Base-by-base conservation (phyloP, 2,797 vertebrate species). In the Acomys russatus region DNA sequence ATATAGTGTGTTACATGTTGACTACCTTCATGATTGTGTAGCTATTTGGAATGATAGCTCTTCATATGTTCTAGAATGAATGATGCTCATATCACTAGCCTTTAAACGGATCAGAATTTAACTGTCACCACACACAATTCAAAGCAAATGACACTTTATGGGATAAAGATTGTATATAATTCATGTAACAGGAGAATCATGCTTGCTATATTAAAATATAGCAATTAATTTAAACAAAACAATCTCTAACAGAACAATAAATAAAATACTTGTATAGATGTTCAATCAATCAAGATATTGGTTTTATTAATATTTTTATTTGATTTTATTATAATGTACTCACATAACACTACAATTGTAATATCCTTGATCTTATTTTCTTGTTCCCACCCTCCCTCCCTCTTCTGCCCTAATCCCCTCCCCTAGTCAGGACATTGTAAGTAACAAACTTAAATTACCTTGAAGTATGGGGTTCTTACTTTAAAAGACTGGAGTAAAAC, bases 101-200 rank as follows among this genome's bases (percentile, higher is more conserved):
- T 35, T 70, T 63, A 30, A 44, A n/a, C n/a, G 6, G 3, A 77
- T 23, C 4, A 86, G 38, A 71, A 51, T 44, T 63, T 70, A 30
- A 90, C 14, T 33, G 61, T 90, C 35, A 74, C 5, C n/a, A 78
- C 38, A n/a, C 89, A 88, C 49, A 91, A 78, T 70, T 28, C 66
- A 88, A 95, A 80, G 4, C 12, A 3, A 84, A 85, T 54, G 25
- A 71, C 10, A 70, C 25, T 1, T 3, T 9, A 49, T 25, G 14
- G 79, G 30, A 59, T 74, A 30, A 49, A 33, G 12, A n/a, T 87
- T 84, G 1, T 2, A 71, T 17, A 20, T 3, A 68, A 28, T 59
- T 9, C 35, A 64, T 49, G 66, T 64, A 10, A 83, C 56, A 87
- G 89, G 89, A 20, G 2, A 49, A 51, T 89, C 25, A 9, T 59